A percentile compares a stretch with the other conserved stretches of the same genome.
phyloP scores from a whole-genome alignment of 2,113 vertebrate species.

The Mohoua ochrocephala region DNA sequence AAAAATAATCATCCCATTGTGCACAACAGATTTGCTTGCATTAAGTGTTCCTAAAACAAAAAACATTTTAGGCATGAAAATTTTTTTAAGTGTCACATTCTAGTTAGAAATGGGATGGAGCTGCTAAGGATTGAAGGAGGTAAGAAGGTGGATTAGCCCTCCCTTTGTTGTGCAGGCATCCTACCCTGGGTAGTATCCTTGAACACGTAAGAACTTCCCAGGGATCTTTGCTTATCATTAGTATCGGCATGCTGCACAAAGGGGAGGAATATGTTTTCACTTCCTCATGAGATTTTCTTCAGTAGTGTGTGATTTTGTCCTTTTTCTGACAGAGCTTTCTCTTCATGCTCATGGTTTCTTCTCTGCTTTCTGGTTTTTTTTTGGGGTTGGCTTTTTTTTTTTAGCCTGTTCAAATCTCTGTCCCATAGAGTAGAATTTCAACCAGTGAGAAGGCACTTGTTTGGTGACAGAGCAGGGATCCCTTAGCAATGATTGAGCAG shows the following conservation, averaged over 20 bases:
- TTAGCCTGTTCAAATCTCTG: not conserved
- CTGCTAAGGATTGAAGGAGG: not conserved
- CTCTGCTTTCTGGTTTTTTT: not conserved
- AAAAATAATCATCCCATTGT: not conserved
- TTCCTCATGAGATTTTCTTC: not conserved
- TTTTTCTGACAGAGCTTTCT: not conserved
- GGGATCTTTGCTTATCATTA: not conserved
- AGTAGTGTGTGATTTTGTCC: not conserved
- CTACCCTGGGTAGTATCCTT: not conserved
- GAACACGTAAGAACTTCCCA: not conserved
- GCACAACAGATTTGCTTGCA: not conserved
- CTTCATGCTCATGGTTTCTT: not conserved
- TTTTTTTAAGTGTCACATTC: not conserved
- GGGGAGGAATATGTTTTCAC: not conserved
- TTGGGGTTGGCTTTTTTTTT: not conserved
- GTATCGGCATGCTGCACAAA: not conserved
- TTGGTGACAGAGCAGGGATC: not conserved
- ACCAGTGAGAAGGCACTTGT: not conserved
- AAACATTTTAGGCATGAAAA: not conserved
- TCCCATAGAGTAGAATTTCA: not conserved
- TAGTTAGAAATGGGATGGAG: not conserved
- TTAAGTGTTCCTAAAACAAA: not conserved
- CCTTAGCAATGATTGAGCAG: not conserved
- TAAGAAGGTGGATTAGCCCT: not conserved
- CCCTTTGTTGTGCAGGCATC: not conserved